Base-by-base conservation (phyloP, 1,140 invertebrate genomes). In the Aphelenchoides avenae region DNA sequence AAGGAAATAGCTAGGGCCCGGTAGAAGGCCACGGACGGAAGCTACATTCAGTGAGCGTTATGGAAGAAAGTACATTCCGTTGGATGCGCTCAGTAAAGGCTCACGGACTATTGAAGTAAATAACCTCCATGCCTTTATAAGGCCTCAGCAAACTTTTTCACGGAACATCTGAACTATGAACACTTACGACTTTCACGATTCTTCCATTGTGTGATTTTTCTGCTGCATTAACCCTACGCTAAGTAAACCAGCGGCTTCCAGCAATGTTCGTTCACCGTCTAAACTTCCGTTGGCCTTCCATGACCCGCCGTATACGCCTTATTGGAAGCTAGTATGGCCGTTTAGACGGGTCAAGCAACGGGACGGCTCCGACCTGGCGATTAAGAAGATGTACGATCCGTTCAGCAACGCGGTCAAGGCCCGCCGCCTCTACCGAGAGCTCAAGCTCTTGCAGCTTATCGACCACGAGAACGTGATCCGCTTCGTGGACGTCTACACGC, bases 401-500 rank as follows among this genome's bases (percentile, higher is more conserved):
- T 74, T 75, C 44, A 44, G 34, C n/a, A 61, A 62, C 39, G 46
- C 46, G 1, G 51, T 70, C 13, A 53, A 53, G 42, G 70, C 73
- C 31, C 59, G 71, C n/a, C 57, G 71, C 6, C 55, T 76, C 20
- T 74, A 61, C 31, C 70, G 71, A 15, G 71, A 74, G 42, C 52
- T 76, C 26, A 70, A 66, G 43, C 48, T 74, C 15, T 49, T 74
- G 30, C 67, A 74, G 47, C 36, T 76, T 43, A 76, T 74, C 39
- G 48, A 51, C 29, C 71, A 74, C 51, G 71, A 74, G 43, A 74
- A 76, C 47, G 59, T 74, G 41, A 73, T 74, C 37, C 59, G 62
- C 13, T 71, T 76, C 42, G 42, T 74, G 36, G 70, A 75, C 44
- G 42, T 71, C 33, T 74, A 76, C 52, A 71, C 71, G 11, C 73